Evolutionary conservation across 2,888 invertebrate species (phyloP), one percentile per base, ranked within the genome.

Genomic region (Erynnis tages): DNA sequence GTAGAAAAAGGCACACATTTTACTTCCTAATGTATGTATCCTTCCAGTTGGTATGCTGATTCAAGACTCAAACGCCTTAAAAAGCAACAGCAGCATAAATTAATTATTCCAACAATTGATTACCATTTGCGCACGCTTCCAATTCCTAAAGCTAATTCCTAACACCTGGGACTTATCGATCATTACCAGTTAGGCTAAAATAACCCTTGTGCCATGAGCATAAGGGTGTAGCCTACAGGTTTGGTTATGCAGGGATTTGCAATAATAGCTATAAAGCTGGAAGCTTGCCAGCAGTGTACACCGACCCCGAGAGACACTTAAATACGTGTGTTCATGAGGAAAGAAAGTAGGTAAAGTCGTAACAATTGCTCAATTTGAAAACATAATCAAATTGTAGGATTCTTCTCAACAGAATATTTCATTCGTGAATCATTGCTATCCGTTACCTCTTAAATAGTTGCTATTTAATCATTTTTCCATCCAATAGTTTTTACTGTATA

Each of bases 221-320:
- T 32, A 32, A 37, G 19, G 7, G 10, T 11, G 4, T 1, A 4
- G 30, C n/a, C n/a, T 43, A 5, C 11, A 17, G 1, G 19, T 21
- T 21, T 27, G 25, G 21, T 19, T 19, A 21, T 45, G 34, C 34
- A 34, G 23, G 34, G 25, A 35, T 46, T 35, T 35, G 45, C 34
- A 46, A 46, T 43, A 29, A 19, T 46, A 35, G 35, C 25, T 25
- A 35, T n/a, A 40, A 40, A n/a, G 16, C 11, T 45, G 45, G 45
- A 34, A 10, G 10, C 1, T 25, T 35, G 45, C 45, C 45, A 45
- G 35, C 25, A 17, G 10, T 23, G 45, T 23, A 34, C 45, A 23
- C 23, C 45, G 45, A 45, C 45, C 45, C 29, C 45, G 23, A 8
- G 23, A 23, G 21, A 44, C 16, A 44, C 32, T 40, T 44, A 32